A percentile compares a stretch with the other conserved stretches of the same genome.
These are phyloP conservation scores for Paraplagusia blochii DNA, from an alignment of 2,113 vertebrate genomes.

Conservation along the genomic window DNA sequence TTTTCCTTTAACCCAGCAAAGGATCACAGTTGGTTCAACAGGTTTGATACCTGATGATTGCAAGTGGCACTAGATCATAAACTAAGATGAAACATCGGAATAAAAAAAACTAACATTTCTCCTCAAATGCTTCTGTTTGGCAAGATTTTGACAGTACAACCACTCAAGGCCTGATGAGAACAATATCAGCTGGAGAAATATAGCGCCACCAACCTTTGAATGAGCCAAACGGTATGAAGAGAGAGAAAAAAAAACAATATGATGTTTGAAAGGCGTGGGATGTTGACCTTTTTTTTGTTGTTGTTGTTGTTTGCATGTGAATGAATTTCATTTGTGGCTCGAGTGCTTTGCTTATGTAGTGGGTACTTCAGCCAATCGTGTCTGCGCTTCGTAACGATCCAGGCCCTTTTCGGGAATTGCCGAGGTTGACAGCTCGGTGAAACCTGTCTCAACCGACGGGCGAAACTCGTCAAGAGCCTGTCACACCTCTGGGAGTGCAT, in stretches of 20 bases:
- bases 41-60: slow-evolving; percentile 71
- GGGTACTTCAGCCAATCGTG: slow-evolving; percentile 12
- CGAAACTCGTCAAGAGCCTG: slow-evolving; percentile 24
- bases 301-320: slow-evolving; percentile 35
- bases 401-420: slow-evolving; percentile 15
- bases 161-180: slow-evolving; percentile 23
- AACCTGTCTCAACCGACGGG: slow-evolving; percentile 38
- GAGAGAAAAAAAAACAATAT: too few relatives aligned
- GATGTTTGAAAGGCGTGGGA: slow-evolving; percentile 41
- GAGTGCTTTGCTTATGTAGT: slow-evolving; percentile 10
- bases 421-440: slow-evolving; percentile 40
- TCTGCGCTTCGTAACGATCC: slow-evolving; percentile 18
- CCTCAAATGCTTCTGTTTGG: slow-evolving; percentile 24
- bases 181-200: slow-evolving; percentile 14
- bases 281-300: slow-evolving; percentile 45
- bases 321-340: slow-evolving; percentile 30
- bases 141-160: neutral
- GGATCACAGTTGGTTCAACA: slow-evolving; percentile 60
- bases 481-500: slow-evolving; percentile 30
- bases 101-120: slow-evolving; percentile 19
- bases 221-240: slow-evolving; percentile 10
- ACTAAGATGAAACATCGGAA: slow-evolving; percentile 1
- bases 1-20: neutral
- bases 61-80: slow-evolving; percentile 13
- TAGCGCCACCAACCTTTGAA: slow-evolving; percentile 6